phyloP scores from a whole-genome alignment of 1,140 invertebrate genomes.

The Acromyrmex echinatior region DNA sequence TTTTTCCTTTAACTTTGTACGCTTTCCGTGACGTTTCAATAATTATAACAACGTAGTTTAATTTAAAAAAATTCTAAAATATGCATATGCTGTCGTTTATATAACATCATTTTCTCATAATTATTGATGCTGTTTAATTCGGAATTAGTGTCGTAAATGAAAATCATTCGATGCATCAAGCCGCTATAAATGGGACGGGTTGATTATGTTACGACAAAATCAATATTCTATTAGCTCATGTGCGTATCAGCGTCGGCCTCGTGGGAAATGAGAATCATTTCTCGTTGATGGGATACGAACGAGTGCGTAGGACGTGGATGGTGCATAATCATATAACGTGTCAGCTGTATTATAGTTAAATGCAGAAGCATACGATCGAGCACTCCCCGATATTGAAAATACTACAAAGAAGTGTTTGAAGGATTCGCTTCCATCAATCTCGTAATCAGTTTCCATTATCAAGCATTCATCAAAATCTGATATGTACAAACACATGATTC shows the following conservation, averaged over 20 bases:
- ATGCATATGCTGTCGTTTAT: background rate
- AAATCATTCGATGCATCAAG: constrained; percentile 14
- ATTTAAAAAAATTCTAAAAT: background rate
- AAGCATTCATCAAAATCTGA: background rate
- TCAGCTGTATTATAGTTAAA: constrained; percentile 38
- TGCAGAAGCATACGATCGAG: background rate
- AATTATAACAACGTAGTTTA: background rate
- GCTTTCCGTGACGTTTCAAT: background rate
- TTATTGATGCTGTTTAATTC: constrained; percentile 12
- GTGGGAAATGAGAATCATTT: constrained; percentile 52
- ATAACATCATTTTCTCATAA: background rate
- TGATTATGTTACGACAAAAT: constrained; percentile 55
- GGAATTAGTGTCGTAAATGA: constrained; percentile 36
- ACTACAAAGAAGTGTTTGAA: constrained; percentile 42
- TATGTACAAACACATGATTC: background rate
- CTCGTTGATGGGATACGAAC: constrained; percentile 17
- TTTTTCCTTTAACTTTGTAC: constrained; percentile 4
- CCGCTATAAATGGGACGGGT: constrained; percentile 5
- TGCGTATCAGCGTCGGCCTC: constrained; percentile 1
- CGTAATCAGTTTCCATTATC: constrained; percentile 3
- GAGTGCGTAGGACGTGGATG: constrained; percentile 37
- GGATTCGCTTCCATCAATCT: constrained; percentile 6
- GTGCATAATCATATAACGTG: constrained; percentile 26
- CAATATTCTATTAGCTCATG: constrained; percentile 60
- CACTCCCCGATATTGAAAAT: background rate